Percentiles rank a stretch among this genome's conserved stretches.
phyloP scores from a whole-genome alignment of 2,113 vertebrate genomes.

The Ceyx melanurus region DNA sequence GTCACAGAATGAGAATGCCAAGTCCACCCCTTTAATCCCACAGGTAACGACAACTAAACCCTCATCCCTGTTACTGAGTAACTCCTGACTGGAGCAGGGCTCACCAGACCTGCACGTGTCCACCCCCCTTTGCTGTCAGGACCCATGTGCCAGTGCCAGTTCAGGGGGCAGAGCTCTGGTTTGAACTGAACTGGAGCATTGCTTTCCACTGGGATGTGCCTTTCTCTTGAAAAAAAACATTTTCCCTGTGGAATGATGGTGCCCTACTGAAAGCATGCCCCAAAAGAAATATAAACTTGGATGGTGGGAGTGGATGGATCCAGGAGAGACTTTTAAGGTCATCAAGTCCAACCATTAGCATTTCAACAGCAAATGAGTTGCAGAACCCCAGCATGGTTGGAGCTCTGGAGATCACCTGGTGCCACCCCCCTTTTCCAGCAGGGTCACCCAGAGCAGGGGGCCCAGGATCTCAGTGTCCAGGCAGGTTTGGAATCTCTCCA shows the following conservation, averaged over 20 bases:
- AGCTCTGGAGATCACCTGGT: background rate
- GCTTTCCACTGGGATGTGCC: rapidly evolving
- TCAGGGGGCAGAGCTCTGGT: background rate
- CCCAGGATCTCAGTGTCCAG: background rate
- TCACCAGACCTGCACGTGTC: background rate
- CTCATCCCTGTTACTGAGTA: constrained; percentile 47
- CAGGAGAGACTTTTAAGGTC: background rate
- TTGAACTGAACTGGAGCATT: background rate
- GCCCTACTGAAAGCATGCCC: background rate
- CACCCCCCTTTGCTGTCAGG: background rate
- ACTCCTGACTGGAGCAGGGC: constrained; percentile 54
- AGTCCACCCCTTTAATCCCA: background rate
- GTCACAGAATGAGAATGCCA: background rate
- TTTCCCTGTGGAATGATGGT: background rate
- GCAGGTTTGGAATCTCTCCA: background rate
- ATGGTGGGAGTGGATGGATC: background rate
- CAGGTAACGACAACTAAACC: constrained; percentile 59
- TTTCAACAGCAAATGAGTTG: background rate
- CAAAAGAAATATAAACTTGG: background rate
- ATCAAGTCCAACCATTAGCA: background rate
- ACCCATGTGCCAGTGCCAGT: background rate
- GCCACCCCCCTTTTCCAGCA: background rate
- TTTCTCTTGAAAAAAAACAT: rapidly evolving
- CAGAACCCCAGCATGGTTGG: background rate
- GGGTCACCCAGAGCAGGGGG: background rate